phyloP scores from a whole-genome alignment of 2,797 vertebrate genomes.

The Vespertilio murinus region DNA sequence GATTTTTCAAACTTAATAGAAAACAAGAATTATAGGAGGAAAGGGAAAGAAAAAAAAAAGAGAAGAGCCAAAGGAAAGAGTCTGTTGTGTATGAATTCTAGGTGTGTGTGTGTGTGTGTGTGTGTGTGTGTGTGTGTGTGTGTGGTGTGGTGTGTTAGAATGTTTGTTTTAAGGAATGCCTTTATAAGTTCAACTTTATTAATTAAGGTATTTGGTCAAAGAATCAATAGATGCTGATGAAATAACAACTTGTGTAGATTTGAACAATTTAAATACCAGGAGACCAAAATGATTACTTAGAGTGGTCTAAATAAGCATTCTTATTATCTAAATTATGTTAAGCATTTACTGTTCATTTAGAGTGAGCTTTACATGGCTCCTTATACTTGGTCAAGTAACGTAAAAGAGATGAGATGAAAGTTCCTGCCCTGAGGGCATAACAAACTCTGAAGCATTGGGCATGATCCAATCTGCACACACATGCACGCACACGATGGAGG shows the following conservation, averaged over 20 bases:
- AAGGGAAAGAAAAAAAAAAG: not conserved
- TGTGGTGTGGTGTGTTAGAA: not conserved
- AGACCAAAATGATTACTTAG: constrained; percentile 26
- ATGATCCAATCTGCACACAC: not conserved
- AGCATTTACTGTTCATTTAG: constrained; percentile 35
- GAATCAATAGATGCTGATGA: not conserved
- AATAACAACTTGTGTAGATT: constrained; percentile 15
- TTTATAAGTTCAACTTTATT: constrained; percentile 28
- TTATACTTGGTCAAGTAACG: not conserved
- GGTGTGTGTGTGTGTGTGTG: not conserved
- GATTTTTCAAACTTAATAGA: constrained; percentile 29
- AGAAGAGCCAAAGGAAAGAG: not conserved
- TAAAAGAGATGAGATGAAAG: constrained; percentile 45
- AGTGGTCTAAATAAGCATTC: constrained; percentile 25
- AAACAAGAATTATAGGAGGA: constrained; percentile 18
- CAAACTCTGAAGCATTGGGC: not conserved
- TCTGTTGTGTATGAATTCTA: not conserved
- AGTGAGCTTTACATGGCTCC: not conserved
- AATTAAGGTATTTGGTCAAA: constrained; percentile 12
- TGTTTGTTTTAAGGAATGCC: constrained; percentile 18
- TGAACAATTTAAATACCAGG: constrained; percentile 45
- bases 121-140: not conserved
- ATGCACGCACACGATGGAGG: not conserved
- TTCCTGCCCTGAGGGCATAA: not conserved
- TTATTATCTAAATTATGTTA: constrained; percentile 47